phyloP scores from a whole-genome alignment of 2,888 invertebrate genomes.

The Dorcus parallelipipedus region DNA sequence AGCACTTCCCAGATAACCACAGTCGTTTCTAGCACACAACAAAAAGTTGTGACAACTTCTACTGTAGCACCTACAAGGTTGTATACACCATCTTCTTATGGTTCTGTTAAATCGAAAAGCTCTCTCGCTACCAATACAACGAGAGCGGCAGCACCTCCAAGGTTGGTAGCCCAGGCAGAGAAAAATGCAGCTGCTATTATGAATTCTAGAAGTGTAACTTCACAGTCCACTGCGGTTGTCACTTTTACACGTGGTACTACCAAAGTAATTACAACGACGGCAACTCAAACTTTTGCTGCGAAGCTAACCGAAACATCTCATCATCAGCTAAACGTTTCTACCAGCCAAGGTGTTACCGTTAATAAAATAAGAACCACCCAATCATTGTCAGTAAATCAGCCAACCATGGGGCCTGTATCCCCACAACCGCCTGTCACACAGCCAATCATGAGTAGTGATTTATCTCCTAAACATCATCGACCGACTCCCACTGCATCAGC shows the following conservation, averaged over 20 bases:
- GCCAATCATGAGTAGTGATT: constrained; percentile 28
- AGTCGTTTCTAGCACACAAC: constrained; percentile 26
- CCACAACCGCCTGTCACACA: constrained; percentile 27
- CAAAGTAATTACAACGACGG: constrained; percentile 38
- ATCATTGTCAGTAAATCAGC: constrained; percentile 25
- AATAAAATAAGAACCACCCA: constrained; percentile 21
- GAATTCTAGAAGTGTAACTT: constrained; percentile 18
- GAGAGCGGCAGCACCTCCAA: constrained; percentile 46
- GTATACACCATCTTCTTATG: too few species aligned
- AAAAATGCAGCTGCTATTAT: constrained; percentile 48
- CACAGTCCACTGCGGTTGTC: constrained; percentile 47
- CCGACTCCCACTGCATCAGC: constrained; percentile 46
- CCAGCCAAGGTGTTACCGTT: constrained; percentile 20
- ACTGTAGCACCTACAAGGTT: constrained; percentile 25
- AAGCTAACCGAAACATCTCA: constrained; percentile 60
- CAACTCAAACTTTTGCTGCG: constrained; percentile 71
- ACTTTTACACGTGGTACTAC: constrained; percentile 19
- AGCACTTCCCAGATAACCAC: constrained; percentile 20
- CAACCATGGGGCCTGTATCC: constrained; percentile 36
- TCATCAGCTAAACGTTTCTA: constrained; percentile 27
- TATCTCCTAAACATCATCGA: constrained; percentile 42
- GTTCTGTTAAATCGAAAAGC: constrained; percentile 37
- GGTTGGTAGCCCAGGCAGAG: constrained; percentile 57
- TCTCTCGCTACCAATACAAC: constrained; percentile 31
- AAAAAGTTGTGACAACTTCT: constrained; percentile 34